Evolutionary conservation across 2,113 vertebrate species (phyloP), one percentile per base, ranked within the genome.

Genomic region (Otus sunia): DNA sequence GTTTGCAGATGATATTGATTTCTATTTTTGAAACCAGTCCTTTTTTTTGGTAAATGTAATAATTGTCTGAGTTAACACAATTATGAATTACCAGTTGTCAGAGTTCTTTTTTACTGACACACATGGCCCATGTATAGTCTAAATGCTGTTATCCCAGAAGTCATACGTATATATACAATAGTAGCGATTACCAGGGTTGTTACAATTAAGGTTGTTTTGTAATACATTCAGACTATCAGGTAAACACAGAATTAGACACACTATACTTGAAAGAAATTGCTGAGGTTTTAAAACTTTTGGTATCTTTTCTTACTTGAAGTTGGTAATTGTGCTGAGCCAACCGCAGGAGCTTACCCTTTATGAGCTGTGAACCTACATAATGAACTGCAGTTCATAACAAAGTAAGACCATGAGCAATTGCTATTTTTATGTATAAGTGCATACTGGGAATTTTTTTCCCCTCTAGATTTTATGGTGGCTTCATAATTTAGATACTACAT

Each of bases 371-470:
- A 47, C 16, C 23, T 63, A 10, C 5, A 0, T 39, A 19, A 30
- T 39, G 14, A 90, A 63, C 75, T 90, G 69, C 21, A 43, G 32
- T 74, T 41, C 41, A 6, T 45, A 79, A 43, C 13, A 9, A 58
- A 63, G n/a, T 47, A 16, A 88, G 55, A 76, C 25, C 16, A 15
- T 19, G 11, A 93, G 19, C 39, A 41, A 21, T 89, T 90, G 18
- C 20, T 78, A 0, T 45, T 62, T 67, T 62, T 83, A 37, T 4
- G 3, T 59, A 2, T 9, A 76, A 72, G 15, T 68, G 4, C 41
- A 5, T 80, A 9, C 10, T 29, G 29, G 32, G 37, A 82, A 67
- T 2, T 2, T 5, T 2, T 7, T 17, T 3, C 1, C 19, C 6
- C 11, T 22, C 8, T 29, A 15, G 12, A 41, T 79, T 86, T 73